Evolutionary conservation across 2,797 vertebrate species (phyloP), one percentile per base, ranked within the genome.

Genomic region (Aplochiton taeniatus): DNA sequence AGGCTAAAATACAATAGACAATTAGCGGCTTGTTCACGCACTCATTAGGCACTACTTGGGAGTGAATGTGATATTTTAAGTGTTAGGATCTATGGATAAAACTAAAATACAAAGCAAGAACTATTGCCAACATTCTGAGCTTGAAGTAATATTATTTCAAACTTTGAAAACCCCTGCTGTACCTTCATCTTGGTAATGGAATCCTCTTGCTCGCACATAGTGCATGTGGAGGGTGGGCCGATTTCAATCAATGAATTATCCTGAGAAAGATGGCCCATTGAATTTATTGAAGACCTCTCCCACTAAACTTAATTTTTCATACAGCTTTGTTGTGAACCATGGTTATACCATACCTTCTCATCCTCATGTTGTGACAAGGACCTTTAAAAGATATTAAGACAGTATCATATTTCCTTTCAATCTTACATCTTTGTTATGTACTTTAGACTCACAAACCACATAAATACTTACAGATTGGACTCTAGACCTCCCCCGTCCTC

Each of bases 201-300:
- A 75, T 91, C 86, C 1, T 92, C 90, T 31, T 92, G 78, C 64
- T 81, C 90, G 86, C 96, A 98, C 43, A 96, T 89, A 6, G 90
- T 82, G 69, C 96, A 98, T 50, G 91, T 12, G 18, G 78, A 84
- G 0, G 90, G 59, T 0, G 79, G 82, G 18, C 69, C 84, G 31
- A 84, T 83, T 74, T 87, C 88, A 65, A 69, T 0, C 1, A 50
- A 9, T 0, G 79, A 52, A 67, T 88, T 90, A 0, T 92, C 92
- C 96, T 97, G 82, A n/a, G 50, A 43, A 43, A 44, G 48, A 69
- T 0, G 12, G 16, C 45, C 9, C 42, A n/a, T 0, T 0, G 63
- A 47, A 48, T 44, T 20, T 31, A 20, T 51, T 55, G 51, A 41
- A 3, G 6, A 31, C 31, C 31, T 31, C 2, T 31, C 31, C 31